These are phyloP conservation scores for Bombus breviceps DNA, from an alignment of 1,140 invertebrate genomes.

Conservation along the genomic window DNA sequence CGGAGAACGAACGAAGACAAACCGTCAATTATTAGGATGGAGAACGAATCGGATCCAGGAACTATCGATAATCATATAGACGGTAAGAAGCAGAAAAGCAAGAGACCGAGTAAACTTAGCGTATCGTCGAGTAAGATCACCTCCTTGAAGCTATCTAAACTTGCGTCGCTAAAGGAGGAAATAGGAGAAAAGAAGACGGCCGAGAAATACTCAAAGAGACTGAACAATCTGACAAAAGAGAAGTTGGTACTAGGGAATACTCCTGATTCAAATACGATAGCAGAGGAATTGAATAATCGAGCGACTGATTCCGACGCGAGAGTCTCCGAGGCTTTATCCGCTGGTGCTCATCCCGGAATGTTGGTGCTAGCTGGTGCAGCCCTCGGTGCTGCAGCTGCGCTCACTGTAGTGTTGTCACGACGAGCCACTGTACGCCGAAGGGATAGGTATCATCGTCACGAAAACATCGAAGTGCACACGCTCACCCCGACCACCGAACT, in stretches of 20 bases:
- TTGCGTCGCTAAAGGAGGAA: background rate
- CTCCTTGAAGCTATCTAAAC: constrained; percentile 23
- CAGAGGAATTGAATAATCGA: constrained; percentile 77
- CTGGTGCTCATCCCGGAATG: constrained; percentile 82
- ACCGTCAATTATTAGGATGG: constrained; percentile 40
- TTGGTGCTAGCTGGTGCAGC: constrained; percentile 80
- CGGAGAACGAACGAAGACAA: constrained; percentile 1
- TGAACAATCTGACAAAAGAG: constrained; percentile 49
- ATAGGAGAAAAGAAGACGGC: constrained; percentile 14
- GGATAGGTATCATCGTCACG: constrained; percentile 80
- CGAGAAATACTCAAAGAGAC: constrained; percentile 27
- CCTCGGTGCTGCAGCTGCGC: constrained; percentile 79
- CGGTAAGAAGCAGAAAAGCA: constrained; percentile 3
- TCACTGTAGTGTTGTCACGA: constrained; percentile 79
- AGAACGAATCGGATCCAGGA: constrained; percentile 22
- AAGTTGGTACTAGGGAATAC: constrained; percentile 17
- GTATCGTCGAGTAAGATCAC: constrained; percentile 17
- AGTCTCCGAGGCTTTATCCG: constrained; percentile 68
- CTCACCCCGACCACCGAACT: constrained; percentile 86
- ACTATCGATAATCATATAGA: constrained; percentile 53
- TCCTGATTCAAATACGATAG: constrained; percentile 69
- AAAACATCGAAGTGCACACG: constrained; percentile 88
- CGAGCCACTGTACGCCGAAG: constrained; percentile 74
- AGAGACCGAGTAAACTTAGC: constrained; percentile 40
- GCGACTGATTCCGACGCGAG: constrained; percentile 74